These are phyloP conservation scores for Brachyopa scutellaris DNA, from an alignment of 2,888 invertebrate genomes.

Conservation along the genomic window DNA sequence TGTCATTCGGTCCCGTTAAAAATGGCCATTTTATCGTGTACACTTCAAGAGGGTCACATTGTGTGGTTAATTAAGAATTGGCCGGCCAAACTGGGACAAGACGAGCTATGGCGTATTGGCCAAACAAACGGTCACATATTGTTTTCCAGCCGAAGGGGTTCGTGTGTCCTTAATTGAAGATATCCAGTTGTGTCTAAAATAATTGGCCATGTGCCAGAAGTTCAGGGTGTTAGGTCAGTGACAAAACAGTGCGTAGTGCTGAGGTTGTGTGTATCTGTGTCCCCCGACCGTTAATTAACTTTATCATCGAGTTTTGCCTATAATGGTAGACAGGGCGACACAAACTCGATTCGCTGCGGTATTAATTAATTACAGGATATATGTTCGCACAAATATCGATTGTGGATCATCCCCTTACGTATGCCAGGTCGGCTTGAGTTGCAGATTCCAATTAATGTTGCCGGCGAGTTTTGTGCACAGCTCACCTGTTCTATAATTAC, in stretches of 20 bases:
- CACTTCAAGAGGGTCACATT: not conserved
- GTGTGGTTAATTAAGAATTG: not conserved
- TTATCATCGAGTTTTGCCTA: constrained; percentile 12
- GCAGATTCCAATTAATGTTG: no score
- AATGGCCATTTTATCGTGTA: not conserved
- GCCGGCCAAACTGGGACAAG: not conserved
- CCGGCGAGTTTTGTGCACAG: no score
- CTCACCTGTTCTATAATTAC: not conserved
- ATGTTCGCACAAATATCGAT: no score
- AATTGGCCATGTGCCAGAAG: not conserved
- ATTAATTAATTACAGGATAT: constrained; percentile 1
- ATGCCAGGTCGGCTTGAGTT: no score
- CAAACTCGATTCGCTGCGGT: not conserved
- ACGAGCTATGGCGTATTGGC: no score
- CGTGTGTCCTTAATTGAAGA: not conserved
- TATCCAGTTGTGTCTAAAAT: not conserved
- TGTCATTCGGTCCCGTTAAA: constrained; percentile 1
- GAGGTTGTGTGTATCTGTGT: not conserved
- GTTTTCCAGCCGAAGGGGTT: constrained; percentile 18
- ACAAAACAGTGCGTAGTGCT: not conserved
- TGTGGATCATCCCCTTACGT: not conserved
- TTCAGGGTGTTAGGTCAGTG: no score
- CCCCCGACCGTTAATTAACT: constrained; percentile 1
- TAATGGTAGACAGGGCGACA: not conserved
- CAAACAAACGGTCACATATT: constrained; percentile 12